Base-by-base conservation (phyloP, 1,140 invertebrate species). In the Radopholus similis region DNA sequence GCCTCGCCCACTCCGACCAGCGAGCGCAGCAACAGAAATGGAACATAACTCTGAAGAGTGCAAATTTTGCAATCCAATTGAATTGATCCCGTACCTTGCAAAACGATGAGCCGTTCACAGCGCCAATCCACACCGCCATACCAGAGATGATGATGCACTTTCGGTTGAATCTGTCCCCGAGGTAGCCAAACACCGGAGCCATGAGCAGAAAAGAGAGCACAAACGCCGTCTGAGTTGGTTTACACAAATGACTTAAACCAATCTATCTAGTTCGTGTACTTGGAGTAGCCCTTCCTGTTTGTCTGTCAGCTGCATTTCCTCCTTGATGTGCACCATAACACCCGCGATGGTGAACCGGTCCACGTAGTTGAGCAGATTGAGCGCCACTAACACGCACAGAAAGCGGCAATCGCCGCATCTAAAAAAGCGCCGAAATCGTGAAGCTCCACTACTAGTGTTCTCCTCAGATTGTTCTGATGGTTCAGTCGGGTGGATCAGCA, bases 1-100 rank as follows among this genome's bases (percentile, higher is more conserved):
- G 96, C 96, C 86, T 98, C 95, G 30, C 96, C 96, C 74, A 98
- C 89, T 9, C 96, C 96, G 54, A 99, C 95, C 57, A 96, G 81
- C 1, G 89, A 89, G 57, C 95, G 87, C 79, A 94, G 90, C n/a
- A 92, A 81, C 4, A 96, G 85, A 83, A 99, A 98, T 83, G 87
- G 85, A 26, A 83, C 83, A 76, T 88, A 93, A 32, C 86, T 78
- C 89, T 91, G 80, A 68, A 87, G 75, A 49, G 26, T 3, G 26
- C n/a, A 49, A 6, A 49, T 8, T 15, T n/a, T 8, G 26, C 55
- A 38, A 13, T 62, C 1, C 18, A 64, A 62, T 8, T 18, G 55
- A 4, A 64, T 6, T 6, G n/a, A 56, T 8, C 15, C 8, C n/a
- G 40, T 15, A 66, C 64, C 64, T 69, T 26, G n/a, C 57, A 30